phyloP scores from a whole-genome alignment of 1,140 invertebrate genomes.

The Bombyx mandarina region DNA sequence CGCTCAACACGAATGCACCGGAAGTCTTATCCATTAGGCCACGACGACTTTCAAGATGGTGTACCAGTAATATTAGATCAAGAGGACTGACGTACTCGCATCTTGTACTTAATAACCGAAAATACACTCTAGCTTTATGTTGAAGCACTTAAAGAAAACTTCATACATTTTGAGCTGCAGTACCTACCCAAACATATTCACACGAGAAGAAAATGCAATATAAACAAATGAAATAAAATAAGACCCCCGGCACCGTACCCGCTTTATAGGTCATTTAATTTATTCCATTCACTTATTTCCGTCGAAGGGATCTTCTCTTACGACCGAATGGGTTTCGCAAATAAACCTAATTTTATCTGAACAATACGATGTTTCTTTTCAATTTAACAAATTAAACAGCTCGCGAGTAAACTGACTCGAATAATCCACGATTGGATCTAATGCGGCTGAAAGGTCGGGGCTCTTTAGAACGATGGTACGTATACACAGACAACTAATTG shows the following conservation, averaged over 20 bases:
- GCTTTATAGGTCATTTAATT: constrained; percentile 57
- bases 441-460: neutral
- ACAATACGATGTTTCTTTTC: constrained; percentile 59
- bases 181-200: constrained; percentile 1
- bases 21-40: too few relatives aligned
- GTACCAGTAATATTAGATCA: too few relatives aligned
- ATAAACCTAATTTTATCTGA: constrained; percentile 51
- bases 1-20: too few relatives aligned
- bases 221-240: constrained; percentile 28
- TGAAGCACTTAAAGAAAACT: too few relatives aligned
- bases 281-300: constrained; percentile 60
- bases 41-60: too few relatives aligned
- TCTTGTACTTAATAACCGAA: too few relatives aligned
- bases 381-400: constrained; percentile 59
- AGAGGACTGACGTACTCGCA: too few relatives aligned
- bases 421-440: constrained; percentile 14
- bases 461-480: constrained; percentile 1
- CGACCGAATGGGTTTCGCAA: constrained; percentile 50
- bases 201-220: constrained; percentile 8
- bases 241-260: constrained; percentile 35
- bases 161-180: neutral
- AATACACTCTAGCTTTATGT: too few relatives aligned
- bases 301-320: constrained; percentile 43
- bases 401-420: constrained; percentile 15
- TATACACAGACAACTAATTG: neutral